These are phyloP conservation scores for Aphis craccivora DNA, from an alignment of 1,140 invertebrate genomes.

Conservation along the genomic window DNA sequence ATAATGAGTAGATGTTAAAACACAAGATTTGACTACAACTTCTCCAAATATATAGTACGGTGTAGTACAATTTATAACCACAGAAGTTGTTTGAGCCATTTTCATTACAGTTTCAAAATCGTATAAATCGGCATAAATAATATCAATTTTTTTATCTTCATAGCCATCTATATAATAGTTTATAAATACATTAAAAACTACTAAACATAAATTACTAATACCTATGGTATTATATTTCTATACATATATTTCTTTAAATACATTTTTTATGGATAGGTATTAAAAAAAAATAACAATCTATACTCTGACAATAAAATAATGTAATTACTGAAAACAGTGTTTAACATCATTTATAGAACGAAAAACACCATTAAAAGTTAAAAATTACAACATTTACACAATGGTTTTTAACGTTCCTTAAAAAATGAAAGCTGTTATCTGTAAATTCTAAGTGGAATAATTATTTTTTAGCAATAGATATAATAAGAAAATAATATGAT, in stretches of 20 bases:
- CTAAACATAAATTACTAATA: not conserved
- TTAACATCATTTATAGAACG: constrained; percentile 21
- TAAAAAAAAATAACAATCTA: not conserved
- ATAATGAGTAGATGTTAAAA: constrained; percentile 82
- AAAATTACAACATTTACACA: not conserved
- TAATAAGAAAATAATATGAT: too few species aligned
- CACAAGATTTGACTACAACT: constrained; percentile 85
- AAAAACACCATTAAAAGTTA: constrained; percentile 14
- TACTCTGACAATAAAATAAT: not conserved
- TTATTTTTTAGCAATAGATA: not conserved
- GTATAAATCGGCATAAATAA: constrained; percentile 77
- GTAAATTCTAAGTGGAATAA: not conserved
- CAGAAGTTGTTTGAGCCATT: constrained; percentile 78
- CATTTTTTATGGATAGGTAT: not conserved
- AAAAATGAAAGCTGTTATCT: not conserved
- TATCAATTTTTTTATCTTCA: constrained; percentile 68
- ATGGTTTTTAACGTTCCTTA: constrained; percentile 28
- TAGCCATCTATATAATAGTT: constrained; percentile 53
- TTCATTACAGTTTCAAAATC: constrained; percentile 74
- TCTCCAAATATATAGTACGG: constrained; percentile 91
- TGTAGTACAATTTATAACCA: constrained; percentile 88
- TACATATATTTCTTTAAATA: not conserved
- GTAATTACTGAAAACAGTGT: not conserved
- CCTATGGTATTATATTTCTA: not conserved
- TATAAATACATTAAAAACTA: constrained; percentile 20